Conservation (phyloP, 2,797 vertebrate species). For the Enteromius thamalakanensis region DNA sequence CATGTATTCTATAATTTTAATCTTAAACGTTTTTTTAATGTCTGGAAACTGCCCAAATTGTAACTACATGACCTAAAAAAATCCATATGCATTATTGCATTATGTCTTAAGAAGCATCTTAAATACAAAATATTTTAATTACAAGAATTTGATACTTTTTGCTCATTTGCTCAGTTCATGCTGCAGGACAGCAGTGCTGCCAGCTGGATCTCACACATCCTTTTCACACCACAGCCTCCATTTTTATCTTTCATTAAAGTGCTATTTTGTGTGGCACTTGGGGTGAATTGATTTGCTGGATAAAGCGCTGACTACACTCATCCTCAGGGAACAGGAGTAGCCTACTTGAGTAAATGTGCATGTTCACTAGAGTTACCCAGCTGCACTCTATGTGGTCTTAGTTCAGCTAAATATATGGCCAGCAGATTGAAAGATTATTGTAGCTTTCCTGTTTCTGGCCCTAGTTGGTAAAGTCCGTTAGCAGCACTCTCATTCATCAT, state of each 20-base stretch:
- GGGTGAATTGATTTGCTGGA: slow-evolving; percentile 5
- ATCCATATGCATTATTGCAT: neutral
- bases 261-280: slow-evolving; percentile 28
- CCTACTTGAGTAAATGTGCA: slow-evolving; percentile 6
- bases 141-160: slow-evolving; percentile 5
- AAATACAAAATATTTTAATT: neutral
- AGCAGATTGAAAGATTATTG: slow-evolving; percentile 11
- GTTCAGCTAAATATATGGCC: slow-evolving; percentile 8
- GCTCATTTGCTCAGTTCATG: neutral
- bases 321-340: slow-evolving; percentile 25
- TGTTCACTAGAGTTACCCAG: slow-evolving; percentile 19
- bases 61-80: neutral
- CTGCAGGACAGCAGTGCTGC: neutral
- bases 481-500: neutral
- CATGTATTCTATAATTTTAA: neutral
- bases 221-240: slow-evolving; percentile 17
- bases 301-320: slow-evolving; percentile 46
- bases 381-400: slow-evolving; percentile 5
- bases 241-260: slow-evolving; percentile 14
- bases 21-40: neutral
- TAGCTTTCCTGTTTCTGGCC: slow-evolving; percentile 5
- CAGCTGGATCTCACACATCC: slow-evolving; percentile 21
- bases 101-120: slow-evolving; percentile 20
- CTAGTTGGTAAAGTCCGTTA: slow-evolving; percentile 6
- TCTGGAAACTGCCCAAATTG: neutral